phyloP scores from a whole-genome alignment of 2,113 vertebrate genomes.

The Cairina moschata region DNA sequence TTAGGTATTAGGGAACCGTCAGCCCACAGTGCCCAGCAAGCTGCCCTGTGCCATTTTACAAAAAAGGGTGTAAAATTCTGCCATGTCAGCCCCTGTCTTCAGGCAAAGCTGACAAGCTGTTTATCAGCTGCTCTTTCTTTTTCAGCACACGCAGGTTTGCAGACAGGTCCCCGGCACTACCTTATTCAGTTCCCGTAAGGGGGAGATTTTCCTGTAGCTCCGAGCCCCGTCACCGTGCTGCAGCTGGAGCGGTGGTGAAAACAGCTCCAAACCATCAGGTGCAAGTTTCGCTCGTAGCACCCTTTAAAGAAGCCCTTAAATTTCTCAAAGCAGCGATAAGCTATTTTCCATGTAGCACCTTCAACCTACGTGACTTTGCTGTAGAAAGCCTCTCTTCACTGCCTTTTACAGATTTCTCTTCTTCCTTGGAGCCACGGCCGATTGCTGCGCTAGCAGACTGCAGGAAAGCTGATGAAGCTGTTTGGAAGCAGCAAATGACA shows the following conservation, averaged over 20 bases:
- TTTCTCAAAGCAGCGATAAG: not conserved
- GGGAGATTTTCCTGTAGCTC: not conserved
- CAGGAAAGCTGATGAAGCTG: conserved; percentile 31
- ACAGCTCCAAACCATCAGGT: conserved; percentile 26
- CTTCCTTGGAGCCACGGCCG: not conserved
- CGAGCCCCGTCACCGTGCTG: accelerated
- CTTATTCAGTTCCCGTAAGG: not conserved
- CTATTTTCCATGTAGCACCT: not conserved
- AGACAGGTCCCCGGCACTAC: not conserved
- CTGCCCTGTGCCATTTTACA: not conserved
- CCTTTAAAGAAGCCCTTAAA: not conserved
- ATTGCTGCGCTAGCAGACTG: not conserved
- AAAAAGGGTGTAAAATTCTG: not conserved
- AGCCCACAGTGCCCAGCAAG: not conserved
- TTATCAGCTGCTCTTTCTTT: not conserved
- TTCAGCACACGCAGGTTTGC: not conserved
- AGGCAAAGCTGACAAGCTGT: not conserved
- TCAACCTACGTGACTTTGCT: not conserved
- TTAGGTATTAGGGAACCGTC: not conserved
- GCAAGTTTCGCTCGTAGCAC: conserved; percentile 27
- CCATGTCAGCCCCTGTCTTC: not conserved
- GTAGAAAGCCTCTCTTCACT: not conserved
- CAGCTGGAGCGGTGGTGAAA: conserved; percentile 31
- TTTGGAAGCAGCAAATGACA: conserved; percentile 2
- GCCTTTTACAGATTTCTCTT: not conserved